phyloP scores from a whole-genome alignment of 2,113 vertebrate species.

The Rana temporaria region DNA sequence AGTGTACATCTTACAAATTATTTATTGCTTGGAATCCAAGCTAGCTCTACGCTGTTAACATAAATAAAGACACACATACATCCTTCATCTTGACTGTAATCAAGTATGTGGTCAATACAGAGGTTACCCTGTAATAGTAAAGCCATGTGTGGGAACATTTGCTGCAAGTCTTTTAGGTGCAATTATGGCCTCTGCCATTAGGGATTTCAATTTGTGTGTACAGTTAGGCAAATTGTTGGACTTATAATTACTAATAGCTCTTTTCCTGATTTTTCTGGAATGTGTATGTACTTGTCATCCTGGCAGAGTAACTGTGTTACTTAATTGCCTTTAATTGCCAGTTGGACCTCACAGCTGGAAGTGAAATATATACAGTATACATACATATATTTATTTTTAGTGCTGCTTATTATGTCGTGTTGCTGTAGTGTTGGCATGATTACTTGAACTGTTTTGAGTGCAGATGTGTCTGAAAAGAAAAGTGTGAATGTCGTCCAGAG shows the following conservation, averaged over 20 bases:
- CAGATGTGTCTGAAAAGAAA: no score
- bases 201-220: constrained; percentile 27
- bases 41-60: not conserved
- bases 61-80: not conserved
- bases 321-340: constrained; percentile 38
- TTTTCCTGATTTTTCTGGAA: constrained; percentile 40
- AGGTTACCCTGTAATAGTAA: constrained; percentile 22
- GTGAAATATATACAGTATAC: constrained; percentile 3
- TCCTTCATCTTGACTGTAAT: constrained; percentile 4
- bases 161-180: constrained; percentile 5
- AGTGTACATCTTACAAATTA: not conserved
- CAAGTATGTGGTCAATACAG: constrained; percentile 8
- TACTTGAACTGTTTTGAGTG: no score
- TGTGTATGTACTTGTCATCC: constrained; percentile 39
- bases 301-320: constrained; percentile 36
- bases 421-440: no score
- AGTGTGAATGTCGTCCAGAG: no score
- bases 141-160: constrained; percentile 11
- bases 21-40: not conserved
- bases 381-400: not conserved
- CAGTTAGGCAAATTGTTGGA: constrained; percentile 33
- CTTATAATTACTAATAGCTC: constrained; percentile 48
- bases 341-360: constrained; percentile 38
- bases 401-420: no score
- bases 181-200: constrained; percentile 30